Evolutionary conservation across 2,797 vertebrate species (phyloP).

Genomic region (Pteropus rufus): DNA sequence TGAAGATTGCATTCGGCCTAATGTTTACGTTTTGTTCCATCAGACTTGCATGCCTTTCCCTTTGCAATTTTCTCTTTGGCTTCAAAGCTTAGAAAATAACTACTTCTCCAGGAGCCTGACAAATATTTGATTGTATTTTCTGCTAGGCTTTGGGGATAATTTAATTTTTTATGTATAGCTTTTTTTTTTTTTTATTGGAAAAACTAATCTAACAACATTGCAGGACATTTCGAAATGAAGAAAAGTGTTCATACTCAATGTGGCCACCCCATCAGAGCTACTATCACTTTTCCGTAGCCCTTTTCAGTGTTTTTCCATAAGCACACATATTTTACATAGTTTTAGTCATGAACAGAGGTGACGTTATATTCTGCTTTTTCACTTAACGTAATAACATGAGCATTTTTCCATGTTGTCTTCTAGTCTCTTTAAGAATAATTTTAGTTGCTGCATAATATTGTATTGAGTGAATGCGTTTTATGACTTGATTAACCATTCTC

Average conservation of each 20-base stretch:
- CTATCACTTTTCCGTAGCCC: not conserved
- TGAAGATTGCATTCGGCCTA: not conserved
- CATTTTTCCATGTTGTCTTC: not conserved
- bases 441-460: conserved; percentile 20
- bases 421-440: not conserved
- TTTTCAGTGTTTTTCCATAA: not conserved
- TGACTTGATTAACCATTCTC: not conserved
- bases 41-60: not conserved
- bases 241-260: not conserved
- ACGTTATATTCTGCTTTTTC: conserved; percentile 3
- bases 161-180: not conserved
- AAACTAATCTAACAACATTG: not conserved
- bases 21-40: not conserved
- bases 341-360: not conserved
- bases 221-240: not conserved
- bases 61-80: conserved; percentile 29
- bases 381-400: not conserved
- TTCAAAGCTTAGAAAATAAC: conserved; percentile 19
- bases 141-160: not conserved
- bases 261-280: not conserved
- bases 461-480: not conserved
- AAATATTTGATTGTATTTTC: conserved; percentile 17
- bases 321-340: not conserved
- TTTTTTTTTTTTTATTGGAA: conserved; percentile 24
- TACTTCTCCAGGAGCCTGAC: not conserved